These are phyloP conservation scores for Brachionus paranguensis DNA, from an alignment of 1,140 invertebrate species.

Conservation along the genomic window DNA sequence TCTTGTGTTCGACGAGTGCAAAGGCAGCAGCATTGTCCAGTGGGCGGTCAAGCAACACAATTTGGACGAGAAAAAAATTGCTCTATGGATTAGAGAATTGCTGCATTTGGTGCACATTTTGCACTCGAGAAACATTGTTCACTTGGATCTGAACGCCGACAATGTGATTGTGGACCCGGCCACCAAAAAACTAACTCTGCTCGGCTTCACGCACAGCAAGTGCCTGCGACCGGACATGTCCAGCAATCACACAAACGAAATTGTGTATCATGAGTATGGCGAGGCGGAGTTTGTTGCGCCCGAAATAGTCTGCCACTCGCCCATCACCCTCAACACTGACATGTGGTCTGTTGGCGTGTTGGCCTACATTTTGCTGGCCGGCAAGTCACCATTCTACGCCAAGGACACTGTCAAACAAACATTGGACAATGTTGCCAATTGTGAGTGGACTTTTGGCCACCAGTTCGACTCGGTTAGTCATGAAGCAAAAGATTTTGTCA, in stretches of 20 bases:
- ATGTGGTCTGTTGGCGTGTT: slow-evolving; percentile 40
- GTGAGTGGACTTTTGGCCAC: slow-evolving; percentile 55
- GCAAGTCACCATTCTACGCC: slow-evolving; percentile 62
- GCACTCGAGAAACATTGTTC: slow-evolving; percentile 78
- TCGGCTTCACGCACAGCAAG: slow-evolving; percentile 38
- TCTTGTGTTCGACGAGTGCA: slow-evolving; percentile 40
- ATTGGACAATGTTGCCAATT: slow-evolving; percentile 66
- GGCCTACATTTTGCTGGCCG: slow-evolving; percentile 40
- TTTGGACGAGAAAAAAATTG: slow-evolving; percentile 80
- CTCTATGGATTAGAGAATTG: slow-evolving; percentile 76
- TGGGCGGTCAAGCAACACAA: slow-evolving; percentile 68
- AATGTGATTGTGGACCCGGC: neutral
- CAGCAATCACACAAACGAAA: neutral
- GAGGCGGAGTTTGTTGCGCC: neutral
- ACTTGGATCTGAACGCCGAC: slow-evolving; percentile 68
- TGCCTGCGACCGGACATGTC: neutral
- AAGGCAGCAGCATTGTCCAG: slow-evolving; percentile 77
- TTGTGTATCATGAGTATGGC: slow-evolving; percentile 27
- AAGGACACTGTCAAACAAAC: slow-evolving; percentile 69
- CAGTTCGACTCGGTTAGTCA: slow-evolving; percentile 62
- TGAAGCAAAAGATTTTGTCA: slow-evolving; percentile 80
- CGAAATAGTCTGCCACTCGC: neutral
- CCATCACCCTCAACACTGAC: slow-evolving; percentile 18
- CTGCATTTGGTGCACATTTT: slow-evolving; percentile 80
- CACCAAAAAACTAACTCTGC: neutral